phyloP scores from a whole-genome alignment of 2,888 invertebrate species.

The Hybos culiciformis region DNA sequence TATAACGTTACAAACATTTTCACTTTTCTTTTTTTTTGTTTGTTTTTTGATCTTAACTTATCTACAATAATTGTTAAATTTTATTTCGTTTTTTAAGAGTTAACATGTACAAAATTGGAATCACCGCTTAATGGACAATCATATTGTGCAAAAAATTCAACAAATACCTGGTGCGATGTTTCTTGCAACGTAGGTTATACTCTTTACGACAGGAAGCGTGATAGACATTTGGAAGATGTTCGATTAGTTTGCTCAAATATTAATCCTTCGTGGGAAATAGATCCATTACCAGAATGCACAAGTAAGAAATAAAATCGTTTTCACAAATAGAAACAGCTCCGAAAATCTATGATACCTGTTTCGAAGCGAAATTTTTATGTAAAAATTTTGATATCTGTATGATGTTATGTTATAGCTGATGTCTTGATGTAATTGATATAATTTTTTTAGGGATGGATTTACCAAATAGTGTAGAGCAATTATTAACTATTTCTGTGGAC shows the following conservation, averaged over 20 bases:
- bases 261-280: slow-evolving; percentile 31
- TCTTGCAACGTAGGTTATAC: slow-evolving; percentile 48
- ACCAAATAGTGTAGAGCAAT: slow-evolving; percentile 38
- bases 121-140: slow-evolving; percentile 38
- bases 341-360: no score
- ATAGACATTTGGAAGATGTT: slow-evolving; percentile 28
- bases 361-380: no score
- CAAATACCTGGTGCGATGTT: slow-evolving; percentile 40
- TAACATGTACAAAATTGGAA: slow-evolving; percentile 33
- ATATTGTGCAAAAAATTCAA: slow-evolving; percentile 35
- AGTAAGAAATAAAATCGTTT: no score
- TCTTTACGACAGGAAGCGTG: slow-evolving; percentile 26
- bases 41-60: no score
- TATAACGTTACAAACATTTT: neutral
- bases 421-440: no score
- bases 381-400: no score
- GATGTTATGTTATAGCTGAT: no score
- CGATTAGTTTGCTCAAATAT: slow-evolving; percentile 28
- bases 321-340: no score
- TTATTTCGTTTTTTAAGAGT: slow-evolving; percentile 12
- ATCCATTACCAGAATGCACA: slow-evolving; percentile 42
- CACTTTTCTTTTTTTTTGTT: no score
- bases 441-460: slow-evolving; percentile 34
- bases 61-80: neutral
- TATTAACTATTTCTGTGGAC: slow-evolving; percentile 36